phyloP scores from a whole-genome alignment of 2,888 invertebrate species.

The Drosophila nigricruria region DNA sequence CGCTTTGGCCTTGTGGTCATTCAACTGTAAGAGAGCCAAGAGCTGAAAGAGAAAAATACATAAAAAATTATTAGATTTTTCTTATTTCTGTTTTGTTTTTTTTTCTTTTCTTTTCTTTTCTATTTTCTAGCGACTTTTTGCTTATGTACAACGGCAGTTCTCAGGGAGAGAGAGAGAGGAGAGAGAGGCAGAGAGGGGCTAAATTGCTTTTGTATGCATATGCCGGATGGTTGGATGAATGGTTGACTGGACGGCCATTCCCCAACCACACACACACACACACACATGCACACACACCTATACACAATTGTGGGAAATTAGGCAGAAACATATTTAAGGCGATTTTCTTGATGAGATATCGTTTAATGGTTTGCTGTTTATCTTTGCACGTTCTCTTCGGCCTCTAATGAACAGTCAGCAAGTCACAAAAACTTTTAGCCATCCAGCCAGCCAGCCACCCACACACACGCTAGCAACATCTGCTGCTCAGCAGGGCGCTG shows the following conservation, averaged over 20 bases:
- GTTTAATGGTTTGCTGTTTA: conserved; percentile 70
- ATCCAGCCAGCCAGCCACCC: not conserved
- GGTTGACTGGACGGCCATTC: conserved; percentile 32
- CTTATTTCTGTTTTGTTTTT: conserved; percentile 36
- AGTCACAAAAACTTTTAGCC: conserved; percentile 52
- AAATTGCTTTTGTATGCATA: conserved; percentile 80
- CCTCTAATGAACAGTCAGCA: conserved; percentile 60
- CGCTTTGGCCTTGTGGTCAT: conserved; percentile 69
- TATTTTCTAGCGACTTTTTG: conserved; percentile 44
- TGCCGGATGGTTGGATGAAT: conserved; percentile 57
- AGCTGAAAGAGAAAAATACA: conserved; percentile 56
- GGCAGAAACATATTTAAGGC: conserved; percentile 81
- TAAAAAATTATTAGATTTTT: conserved; percentile 73
- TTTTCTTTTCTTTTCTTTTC: conserved; percentile 21
- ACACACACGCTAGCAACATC: not conserved
- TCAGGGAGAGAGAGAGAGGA: not conserved
- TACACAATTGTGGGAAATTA: conserved; percentile 69
- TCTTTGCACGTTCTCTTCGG: conserved; percentile 49
- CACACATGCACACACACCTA: conserved; percentile 21
- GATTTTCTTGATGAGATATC: conserved; percentile 79
- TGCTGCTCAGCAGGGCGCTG: conserved; percentile 46
- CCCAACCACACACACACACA: conserved; percentile 2
- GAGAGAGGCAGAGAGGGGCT: conserved; percentile 20
- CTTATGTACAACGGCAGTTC: conserved; percentile 20
- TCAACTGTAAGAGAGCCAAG: conserved; percentile 72